phyloP scores from a whole-genome alignment of 64 coral and sea anemone genomes.

The Montipora efflorescens region DNA sequence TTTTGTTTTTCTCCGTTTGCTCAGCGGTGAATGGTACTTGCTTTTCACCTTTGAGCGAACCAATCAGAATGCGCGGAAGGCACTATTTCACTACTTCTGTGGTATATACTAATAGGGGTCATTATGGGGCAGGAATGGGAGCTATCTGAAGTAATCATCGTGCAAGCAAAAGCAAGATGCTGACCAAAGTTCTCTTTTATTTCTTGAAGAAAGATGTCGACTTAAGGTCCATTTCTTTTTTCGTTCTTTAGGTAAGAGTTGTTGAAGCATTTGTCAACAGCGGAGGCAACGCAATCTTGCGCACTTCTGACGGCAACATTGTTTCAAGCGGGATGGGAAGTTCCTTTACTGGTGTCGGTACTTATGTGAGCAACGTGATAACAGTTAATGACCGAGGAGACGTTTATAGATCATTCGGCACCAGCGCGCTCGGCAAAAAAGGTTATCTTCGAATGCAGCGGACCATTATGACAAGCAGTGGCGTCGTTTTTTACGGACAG shows the following conservation, averaged over 20 bases:
- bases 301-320: constrained; percentile 71
- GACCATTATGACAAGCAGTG: not conserved
- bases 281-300: constrained; percentile 82
- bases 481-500: not conserved
- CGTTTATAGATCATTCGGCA: not conserved
- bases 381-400: constrained; percentile 18
- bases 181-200: too few relatives aligned
- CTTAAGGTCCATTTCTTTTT: not conserved
- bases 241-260: constrained; percentile 45
- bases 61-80: too few relatives aligned
- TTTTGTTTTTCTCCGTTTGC: too few relatives aligned
- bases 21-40: too few relatives aligned
- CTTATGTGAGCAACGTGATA: constrained; percentile 17
- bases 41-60: too few relatives aligned
- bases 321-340: constrained; percentile 63
- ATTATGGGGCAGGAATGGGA: too few relatives aligned
- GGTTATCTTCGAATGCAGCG: not conserved
- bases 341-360: not conserved
- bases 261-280: constrained; percentile 87
- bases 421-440: not conserved
- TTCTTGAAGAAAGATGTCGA: too few relatives aligned
- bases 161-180: too few relatives aligned
- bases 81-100: too few relatives aligned
- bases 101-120: too few relatives aligned
- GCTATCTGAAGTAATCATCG: too few relatives aligned